phyloP scores from a whole-genome alignment of 2,113 vertebrate genomes.

The Marcusenius ussheri region DNA sequence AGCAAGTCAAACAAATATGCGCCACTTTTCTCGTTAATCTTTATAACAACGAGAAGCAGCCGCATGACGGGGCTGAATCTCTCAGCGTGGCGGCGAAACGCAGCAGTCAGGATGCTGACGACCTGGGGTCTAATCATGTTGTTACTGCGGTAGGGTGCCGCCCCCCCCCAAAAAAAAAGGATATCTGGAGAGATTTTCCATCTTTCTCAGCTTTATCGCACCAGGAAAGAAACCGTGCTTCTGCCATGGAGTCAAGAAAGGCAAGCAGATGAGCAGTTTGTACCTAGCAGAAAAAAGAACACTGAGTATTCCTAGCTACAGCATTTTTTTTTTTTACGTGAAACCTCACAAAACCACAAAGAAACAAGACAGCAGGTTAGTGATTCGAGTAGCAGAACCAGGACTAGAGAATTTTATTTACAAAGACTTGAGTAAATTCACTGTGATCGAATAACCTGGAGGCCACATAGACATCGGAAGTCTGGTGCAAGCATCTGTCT shows the following conservation, averaged over 20 bases:
- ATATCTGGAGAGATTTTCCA: slow-evolving; percentile 26
- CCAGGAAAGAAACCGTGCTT: slow-evolving; percentile 6
- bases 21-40: background rate
- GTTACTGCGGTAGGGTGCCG: background rate
- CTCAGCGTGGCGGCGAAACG: background rate
- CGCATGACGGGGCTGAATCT: background rate
- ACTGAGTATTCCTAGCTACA: background rate
- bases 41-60: background rate
- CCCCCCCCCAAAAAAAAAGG: background rate
- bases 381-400: background rate
- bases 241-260: slow-evolving; percentile 16
- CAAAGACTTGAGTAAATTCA: background rate
- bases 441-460: background rate
- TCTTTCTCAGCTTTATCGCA: slow-evolving; percentile 31
- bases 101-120: background rate
- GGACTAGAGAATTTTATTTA: background rate
- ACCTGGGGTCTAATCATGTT: slow-evolving; percentile 23
- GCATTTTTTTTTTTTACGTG: background rate
- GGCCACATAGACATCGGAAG: background rate
- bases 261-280: slow-evolving; percentile 32
- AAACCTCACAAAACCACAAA: background rate
- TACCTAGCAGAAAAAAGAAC: slow-evolving; percentile 7
- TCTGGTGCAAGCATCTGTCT: background rate
- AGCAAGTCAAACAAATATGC: background rate
- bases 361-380: slow-evolving; percentile 9